Base-by-base conservation (phyloP, 2,888 invertebrate species). In the Agrotis puta region DNA sequence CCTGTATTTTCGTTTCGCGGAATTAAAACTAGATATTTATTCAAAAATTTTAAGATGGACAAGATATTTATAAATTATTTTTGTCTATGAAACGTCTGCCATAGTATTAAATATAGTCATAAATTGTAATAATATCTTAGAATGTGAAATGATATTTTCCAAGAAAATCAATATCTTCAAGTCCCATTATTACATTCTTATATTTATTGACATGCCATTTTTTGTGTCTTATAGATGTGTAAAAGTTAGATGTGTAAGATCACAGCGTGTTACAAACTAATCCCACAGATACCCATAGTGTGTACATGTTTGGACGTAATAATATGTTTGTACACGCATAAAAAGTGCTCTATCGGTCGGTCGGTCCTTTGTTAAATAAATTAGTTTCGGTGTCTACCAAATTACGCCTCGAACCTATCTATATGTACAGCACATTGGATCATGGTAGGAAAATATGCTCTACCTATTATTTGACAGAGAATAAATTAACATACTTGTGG, bases 301-400 rank as follows among this genome's bases (percentile, higher is more conserved):
- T 73, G 87, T 85, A 83, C 84, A 74, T 88, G 89, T 88, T 85
- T 87, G 87, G 87, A 88, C 86, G 79, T 83, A 89, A 91, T 92
- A 92, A 94, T 93, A 91, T 94, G 91, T 94, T 95, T 94, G 94
- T 95, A 94, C 91, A 94, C 90, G 87, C 87, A 95, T 93, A 96
- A 95, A 95, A 95, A 95, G 90, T 92, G 92, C 87, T 94, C 93
- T 95, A 95, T 94, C 95, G 92, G 93, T 93, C 94, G 94, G 94
- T 88, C 93, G 90, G 92, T 93, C 95, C 95, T 96, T 96, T 96
- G 96, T 96, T 94, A 96, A 95, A 95, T 96, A 96, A 96, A 96
- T 96, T 96, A 95, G 96, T 94, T 96, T 95, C 96, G 96, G 96
- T 96, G 95, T 96, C 96, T 96, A 96, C 96, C 96, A 96, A 95